Evolutionary conservation across 2,113 vertebrate species (phyloP).

Genomic region (Sciurus niger): DNA sequence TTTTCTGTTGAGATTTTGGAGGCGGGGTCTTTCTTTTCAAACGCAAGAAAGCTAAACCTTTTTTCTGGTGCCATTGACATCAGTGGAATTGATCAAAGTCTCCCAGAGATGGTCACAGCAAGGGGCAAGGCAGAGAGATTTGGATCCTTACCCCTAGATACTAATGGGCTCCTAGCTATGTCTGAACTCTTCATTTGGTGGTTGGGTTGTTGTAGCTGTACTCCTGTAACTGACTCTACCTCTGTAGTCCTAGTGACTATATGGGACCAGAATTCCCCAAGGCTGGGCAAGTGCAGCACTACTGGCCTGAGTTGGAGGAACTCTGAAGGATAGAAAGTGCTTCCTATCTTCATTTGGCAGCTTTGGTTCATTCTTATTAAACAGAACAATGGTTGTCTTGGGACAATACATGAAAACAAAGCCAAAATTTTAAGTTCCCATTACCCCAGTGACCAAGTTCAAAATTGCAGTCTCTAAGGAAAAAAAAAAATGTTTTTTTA

Average conservation of each 20-base stretch:
- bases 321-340: background rate
- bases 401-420: background rate
- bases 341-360: background rate
- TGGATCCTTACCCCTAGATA: background rate
- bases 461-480: background rate
- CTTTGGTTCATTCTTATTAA: background rate
- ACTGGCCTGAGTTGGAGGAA: background rate
- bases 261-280: background rate
- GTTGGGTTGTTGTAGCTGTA: background rate
- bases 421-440: background rate
- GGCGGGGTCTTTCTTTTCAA: background rate
- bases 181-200: background rate
- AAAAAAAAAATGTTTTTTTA: background rate
- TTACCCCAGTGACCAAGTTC: background rate
- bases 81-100: background rate
- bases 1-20: background rate
- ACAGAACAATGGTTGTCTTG: background rate
- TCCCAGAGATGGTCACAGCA: background rate
- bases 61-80: background rate
- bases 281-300: background rate
- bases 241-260: background rate
- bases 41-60: background rate
- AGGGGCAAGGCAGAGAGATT: background rate
- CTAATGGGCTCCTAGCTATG: background rate
- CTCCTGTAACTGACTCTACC: background rate